Conservation (phyloP, 2,113 vertebrate genomes). For the Paraplagusia blochii region DNA sequence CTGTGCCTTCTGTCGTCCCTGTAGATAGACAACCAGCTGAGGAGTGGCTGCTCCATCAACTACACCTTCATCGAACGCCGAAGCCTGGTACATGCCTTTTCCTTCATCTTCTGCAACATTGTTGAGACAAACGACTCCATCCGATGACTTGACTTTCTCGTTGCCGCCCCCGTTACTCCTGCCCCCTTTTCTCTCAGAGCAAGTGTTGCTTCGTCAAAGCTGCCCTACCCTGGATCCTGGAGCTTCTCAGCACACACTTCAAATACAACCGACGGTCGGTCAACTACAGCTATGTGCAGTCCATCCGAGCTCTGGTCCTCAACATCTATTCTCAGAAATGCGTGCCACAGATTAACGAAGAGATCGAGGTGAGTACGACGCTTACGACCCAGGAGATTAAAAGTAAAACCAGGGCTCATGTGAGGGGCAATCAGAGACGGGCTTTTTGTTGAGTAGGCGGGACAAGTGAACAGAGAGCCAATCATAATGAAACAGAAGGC, state of each 20-base stretch:
- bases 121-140: no score
- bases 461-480: no score
- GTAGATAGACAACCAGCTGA: slow-evolving; percentile 78
- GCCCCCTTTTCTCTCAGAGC: no score
- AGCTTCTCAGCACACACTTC: slow-evolving; percentile 73
- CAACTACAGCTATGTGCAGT: slow-evolving; percentile 69
- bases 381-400: no score
- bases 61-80: slow-evolving; percentile 76
- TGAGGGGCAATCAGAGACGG: no score
- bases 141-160: no score
- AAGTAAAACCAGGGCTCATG: no score
- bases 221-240: slow-evolving; percentile 74
- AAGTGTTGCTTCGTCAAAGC: slow-evolving; percentile 78
- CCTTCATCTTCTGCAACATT: no score
- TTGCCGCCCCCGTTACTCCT: no score
- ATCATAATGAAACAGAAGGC: no score
- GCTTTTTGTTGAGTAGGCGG: no score
- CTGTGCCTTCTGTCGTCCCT: slow-evolving; percentile 17
- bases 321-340: slow-evolving; percentile 79
- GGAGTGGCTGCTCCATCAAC: slow-evolving; percentile 73
- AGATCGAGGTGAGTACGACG: slow-evolving; percentile 67
- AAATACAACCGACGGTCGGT: slow-evolving; percentile 68
- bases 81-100: slow-evolving; percentile 60
- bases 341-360: slow-evolving; percentile 74
- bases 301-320: slow-evolving; percentile 69